These are phyloP conservation scores for Tromatobia lineatoria DNA, from an alignment of 2,888 invertebrate genomes.

Conservation along the genomic window DNA sequence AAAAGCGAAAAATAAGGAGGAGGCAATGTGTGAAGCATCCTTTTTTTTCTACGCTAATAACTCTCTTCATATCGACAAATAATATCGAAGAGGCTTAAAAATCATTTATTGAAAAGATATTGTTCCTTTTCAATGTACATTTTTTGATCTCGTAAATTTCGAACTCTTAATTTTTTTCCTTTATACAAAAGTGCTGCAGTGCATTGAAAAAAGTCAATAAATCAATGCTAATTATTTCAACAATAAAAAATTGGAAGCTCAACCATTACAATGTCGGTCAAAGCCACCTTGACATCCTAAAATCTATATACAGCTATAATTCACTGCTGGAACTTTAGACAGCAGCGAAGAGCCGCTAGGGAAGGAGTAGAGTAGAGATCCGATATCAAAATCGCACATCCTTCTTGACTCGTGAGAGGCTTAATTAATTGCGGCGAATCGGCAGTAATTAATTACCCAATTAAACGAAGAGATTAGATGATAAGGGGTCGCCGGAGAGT, in stretches of 20 bases:
- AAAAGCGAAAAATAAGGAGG: no score
- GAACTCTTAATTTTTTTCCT: no score
- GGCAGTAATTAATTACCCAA: slow-evolving; percentile 52
- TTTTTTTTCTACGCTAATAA: no score
- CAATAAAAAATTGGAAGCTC: slow-evolving; percentile 1
- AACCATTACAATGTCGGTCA: neutral
- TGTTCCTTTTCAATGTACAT: no score
- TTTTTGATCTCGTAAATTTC: no score
- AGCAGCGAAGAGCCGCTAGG: neutral
- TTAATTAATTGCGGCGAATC: slow-evolving; percentile 48
- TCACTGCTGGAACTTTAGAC: neutral
- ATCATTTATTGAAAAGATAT: no score
- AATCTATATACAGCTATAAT: slow-evolving; percentile 4
- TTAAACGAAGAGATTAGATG: slow-evolving; percentile 57
- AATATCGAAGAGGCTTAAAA: no score
- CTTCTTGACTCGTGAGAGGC: neutral
- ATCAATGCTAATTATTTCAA: slow-evolving; percentile 6
- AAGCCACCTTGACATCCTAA: neutral
- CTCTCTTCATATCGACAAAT: no score
- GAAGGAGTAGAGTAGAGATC: neutral
- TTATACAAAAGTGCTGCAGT: neutral
- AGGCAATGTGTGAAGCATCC: no score
- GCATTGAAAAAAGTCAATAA: neutral
- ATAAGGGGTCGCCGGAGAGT: slow-evolving; percentile 42
- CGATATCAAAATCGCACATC: slow-evolving; percentile 34